Evolutionary conservation across 2,113 vertebrate genomes (phyloP), one percentile per base, ranked within the genome.

Genomic region (Mesocricetus auratus): DNA sequence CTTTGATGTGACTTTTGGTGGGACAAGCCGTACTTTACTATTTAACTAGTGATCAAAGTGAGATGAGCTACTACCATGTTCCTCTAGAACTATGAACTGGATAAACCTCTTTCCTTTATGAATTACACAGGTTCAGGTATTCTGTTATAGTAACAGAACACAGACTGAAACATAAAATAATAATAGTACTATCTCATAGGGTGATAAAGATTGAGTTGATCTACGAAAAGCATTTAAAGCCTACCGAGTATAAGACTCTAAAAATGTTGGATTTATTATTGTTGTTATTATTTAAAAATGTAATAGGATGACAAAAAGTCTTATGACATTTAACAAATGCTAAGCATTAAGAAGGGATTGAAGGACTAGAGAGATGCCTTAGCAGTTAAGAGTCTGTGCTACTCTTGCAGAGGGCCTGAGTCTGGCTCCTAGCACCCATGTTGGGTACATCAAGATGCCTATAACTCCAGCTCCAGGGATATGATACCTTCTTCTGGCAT

Each of bases 221-320:
- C 42, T 2, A 11, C 56, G n/a, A 42, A 75, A 75, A 95, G 16
- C 42, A 95, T 10, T 21, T 77, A 53, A 83, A 92, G 90, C 26
- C 92, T 75, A 64, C 31, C 64, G 42, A 68, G 11, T 17, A 87
- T 7, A 83, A 79, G 21, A 91, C 3, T 82, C 45, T 89, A 10
- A 79, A 91, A 92, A 69, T 86, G 31, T 60, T 56, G 19, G 39
- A 19, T 92, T 79, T 56, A 31, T 85, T 85, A 42, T 78, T 88
- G 36, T 74, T 82, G 69, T 79, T 94, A 56, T 83, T 93, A 81
- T 50, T 87, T 45, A 89, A 87, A n/a, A 79, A 58, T 47, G 36
- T 47, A 96, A n/a, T 64, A 71, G n/a, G 92, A 33, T 85, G 50
- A 74, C 91, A 93, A 47, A 94, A 86, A 89, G 24, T 7, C 19